These are phyloP conservation scores for Arrhopalites spinosus DNA, from an alignment of 2,888 invertebrate genomes.

Conservation along the genomic window DNA sequence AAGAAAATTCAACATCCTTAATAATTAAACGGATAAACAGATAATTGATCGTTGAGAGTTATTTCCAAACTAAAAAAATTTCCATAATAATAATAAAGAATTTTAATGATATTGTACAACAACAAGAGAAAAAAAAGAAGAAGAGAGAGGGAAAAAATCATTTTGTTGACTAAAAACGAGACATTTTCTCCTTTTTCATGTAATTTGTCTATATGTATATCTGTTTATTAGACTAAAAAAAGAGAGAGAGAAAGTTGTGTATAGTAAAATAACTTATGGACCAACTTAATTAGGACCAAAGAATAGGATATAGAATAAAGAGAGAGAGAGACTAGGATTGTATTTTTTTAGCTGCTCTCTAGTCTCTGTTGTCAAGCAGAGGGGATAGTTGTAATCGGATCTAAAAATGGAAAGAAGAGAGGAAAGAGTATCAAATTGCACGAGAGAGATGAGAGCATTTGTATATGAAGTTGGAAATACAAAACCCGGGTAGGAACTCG, in stretches of 20 bases:
- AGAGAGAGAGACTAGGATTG: slow-evolving; percentile 33
- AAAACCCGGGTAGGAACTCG: slow-evolving; percentile 55
- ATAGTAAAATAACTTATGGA: slow-evolving; percentile 4
- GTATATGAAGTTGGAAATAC: slow-evolving; percentile 51
- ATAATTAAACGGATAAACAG: no score
- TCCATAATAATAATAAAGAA: no score
- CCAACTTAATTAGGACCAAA: slow-evolving; percentile 32
- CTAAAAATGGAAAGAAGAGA: slow-evolving; percentile 51
- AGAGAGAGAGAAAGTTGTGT: slow-evolving; percentile 25
- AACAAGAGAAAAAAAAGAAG: no score
- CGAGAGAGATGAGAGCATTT: slow-evolving; percentile 48
- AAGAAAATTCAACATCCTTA: no score
- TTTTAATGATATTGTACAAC: no score
- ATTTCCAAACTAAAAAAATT: no score
- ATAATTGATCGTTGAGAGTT: no score
- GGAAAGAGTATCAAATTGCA: slow-evolving; percentile 45
- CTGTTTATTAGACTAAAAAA: background rate
- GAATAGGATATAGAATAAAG: slow-evolving; percentile 27
- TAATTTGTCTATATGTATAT: background rate
- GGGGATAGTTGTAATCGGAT: slow-evolving; percentile 46
- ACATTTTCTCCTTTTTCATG: background rate
- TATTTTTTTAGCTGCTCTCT: slow-evolving; percentile 23
- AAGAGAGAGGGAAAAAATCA: background rate
- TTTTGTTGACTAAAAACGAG: background rate
- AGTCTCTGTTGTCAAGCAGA: slow-evolving; percentile 38